These are phyloP conservation scores for Prosapia bicincta DNA, from an alignment of 2,888 invertebrate genomes.

Conservation along the genomic window DNA sequence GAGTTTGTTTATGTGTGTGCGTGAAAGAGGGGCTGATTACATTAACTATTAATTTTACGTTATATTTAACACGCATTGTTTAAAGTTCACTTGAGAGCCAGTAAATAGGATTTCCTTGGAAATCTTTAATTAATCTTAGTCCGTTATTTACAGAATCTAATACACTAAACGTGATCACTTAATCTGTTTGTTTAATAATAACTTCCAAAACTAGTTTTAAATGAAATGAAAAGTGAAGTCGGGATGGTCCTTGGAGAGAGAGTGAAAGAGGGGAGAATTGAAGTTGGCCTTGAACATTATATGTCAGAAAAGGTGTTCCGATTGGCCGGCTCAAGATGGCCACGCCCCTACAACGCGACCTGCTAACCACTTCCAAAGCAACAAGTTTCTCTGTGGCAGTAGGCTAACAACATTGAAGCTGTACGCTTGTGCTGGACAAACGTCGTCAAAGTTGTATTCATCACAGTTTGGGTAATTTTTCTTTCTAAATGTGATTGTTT, in stretches of 20 bases:
- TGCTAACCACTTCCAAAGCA: not conserved
- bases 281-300: not conserved
- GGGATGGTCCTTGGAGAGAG: not conserved
- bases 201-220: not conserved
- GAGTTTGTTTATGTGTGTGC: too few relatives aligned
- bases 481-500: not conserved
- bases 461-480: not conserved
- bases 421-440: not conserved
- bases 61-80: too few relatives aligned
- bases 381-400: not conserved
- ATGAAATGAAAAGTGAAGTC: not conserved
- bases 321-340: not conserved
- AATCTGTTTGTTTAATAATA: not conserved
- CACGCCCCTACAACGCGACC: not conserved
- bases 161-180: not conserved
- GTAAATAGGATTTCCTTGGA: too few relatives aligned
- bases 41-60: too few relatives aligned
- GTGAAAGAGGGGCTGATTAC: too few relatives aligned
- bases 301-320: not conserved
- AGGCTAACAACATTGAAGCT: not conserved
- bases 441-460: not conserved
- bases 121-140: too few relatives aligned
- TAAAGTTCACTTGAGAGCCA: too few relatives aligned
- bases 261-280: not conserved
- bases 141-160: too few relatives aligned